Conservation (phyloP, 2,113 vertebrate genomes). For the Dipodomys merriami region DNA sequence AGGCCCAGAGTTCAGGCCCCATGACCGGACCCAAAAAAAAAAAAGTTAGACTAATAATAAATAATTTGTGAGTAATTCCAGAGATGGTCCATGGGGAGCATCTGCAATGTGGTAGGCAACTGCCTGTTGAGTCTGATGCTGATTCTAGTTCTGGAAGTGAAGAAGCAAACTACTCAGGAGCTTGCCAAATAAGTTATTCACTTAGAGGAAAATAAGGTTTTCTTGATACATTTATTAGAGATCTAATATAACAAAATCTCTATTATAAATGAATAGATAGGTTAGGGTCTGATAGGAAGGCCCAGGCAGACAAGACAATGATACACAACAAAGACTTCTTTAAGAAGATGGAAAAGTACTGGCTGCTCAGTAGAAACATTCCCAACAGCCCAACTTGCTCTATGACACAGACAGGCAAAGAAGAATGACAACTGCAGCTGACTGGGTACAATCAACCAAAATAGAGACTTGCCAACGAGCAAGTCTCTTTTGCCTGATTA, state of each 20-base stretch:
- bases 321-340: too few relatives aligned
- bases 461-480: too few relatives aligned
- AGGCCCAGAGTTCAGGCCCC: too few relatives aligned
- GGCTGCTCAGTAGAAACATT: neutral
- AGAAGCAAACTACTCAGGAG: neutral
- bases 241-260: neutral
- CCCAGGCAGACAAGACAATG: neutral
- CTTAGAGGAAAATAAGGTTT: neutral
- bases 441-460: too few relatives aligned
- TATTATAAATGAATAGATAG: neutral
- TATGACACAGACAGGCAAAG: too few relatives aligned
- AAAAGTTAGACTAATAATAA: neutral
- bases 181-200: neutral
- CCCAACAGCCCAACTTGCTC: too few relatives aligned
- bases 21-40: neutral
- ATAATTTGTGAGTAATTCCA: neutral
- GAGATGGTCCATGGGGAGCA: neutral
- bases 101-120: neutral
- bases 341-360: too few relatives aligned
- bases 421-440: too few relatives aligned
- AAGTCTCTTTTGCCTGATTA: too few relatives aligned
- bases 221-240: conserved; percentile 15
- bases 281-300: too few relatives aligned
- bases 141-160: neutral
- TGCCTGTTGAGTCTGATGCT: neutral